A percentile compares a stretch with the other conserved stretches of the same genome.
phyloP scores from a whole-genome alignment of 2,888 invertebrate genomes.

The Cantharis flavilabris region DNA sequence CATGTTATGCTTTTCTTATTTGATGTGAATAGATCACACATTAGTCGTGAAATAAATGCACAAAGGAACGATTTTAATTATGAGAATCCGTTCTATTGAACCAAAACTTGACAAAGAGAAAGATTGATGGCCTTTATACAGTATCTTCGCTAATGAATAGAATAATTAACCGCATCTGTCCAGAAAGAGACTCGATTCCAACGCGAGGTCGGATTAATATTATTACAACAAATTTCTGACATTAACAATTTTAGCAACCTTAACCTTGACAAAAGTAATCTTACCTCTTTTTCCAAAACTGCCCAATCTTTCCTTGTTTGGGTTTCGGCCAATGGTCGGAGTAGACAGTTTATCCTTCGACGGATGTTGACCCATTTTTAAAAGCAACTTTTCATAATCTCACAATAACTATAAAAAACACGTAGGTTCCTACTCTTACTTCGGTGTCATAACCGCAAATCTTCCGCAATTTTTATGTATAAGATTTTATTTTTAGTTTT shows the following conservation, averaged over 20 bases:
- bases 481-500: slow-evolving; percentile 12
- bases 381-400: not conserved
- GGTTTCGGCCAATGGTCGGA: slow-evolving; percentile 61
- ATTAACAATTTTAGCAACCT: not conserved
- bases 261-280: slow-evolving; percentile 33
- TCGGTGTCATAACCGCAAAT: slow-evolving; percentile 17
- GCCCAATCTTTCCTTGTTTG: slow-evolving; percentile 70
- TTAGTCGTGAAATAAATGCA: not conserved
- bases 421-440: not conserved
- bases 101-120: not conserved
- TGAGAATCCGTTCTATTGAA: not conserved
- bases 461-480: slow-evolving; percentile 7
- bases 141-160: not conserved
- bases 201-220: not conserved
- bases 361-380: slow-evolving; percentile 75
- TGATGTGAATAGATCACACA: not conserved
- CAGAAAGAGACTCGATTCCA: not conserved
- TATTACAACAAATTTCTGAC: not conserved
- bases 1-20: not conserved
- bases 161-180: not conserved
- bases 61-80: not conserved
- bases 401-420: slow-evolving; percentile 5
- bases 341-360: slow-evolving; percentile 75
- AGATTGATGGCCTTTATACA: not conserved
- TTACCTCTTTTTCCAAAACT: slow-evolving; percentile 72